Evolutionary conservation across 2,113 vertebrate genomes (phyloP), one percentile per base, ranked within the genome.

Genomic region (Neolamprologus variostigma): DNA sequence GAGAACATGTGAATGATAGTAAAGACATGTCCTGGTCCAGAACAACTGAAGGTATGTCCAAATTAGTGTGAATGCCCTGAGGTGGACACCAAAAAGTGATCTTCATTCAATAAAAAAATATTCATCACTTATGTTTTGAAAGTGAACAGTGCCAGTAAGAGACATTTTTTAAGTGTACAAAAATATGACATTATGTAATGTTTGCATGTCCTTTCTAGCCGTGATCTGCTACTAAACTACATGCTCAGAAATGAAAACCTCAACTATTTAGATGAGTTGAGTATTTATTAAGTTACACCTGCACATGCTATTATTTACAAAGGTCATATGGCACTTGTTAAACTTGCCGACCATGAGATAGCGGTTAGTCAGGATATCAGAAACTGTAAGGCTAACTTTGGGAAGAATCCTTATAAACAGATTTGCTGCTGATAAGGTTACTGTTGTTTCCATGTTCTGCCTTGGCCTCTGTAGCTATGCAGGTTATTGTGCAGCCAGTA

Each of bases 1-100:
- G 45, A 93, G 76, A 92, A 93, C 88, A 89, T 86, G 73, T 66
- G 55, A 92, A 87, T 80, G 81, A 86, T 53, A 79, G 86, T 61
- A 85, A 59, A 81, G 68, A 51, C 26, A 4, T n/a, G 23, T 31
- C 73, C 8, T 28, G 6, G 16, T 31, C 16, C 23, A 12, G 42
- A 78, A 50, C 42, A 31, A 50, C 42, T 31, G 45, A 31, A 31
- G 16, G 26, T n/a, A 50, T 0, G 3, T 78, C 7, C 42, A 45
- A 31, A 28, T 76, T 47, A 76, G 14, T 47, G 9, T 28, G 9
- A 78, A 31, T 50, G 23, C 26, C 26, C 71, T 31, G 9, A 31
- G 42, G 26, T 50, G 42, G 71, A 78, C 71, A 13, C 16, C 23
- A 50, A 31, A 31, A 31, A 78, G 26, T 6, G 16, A 78, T 78